Evolutionary conservation across 2,113 vertebrate genomes (phyloP).

Genomic region (Cololabis saira): DNA sequence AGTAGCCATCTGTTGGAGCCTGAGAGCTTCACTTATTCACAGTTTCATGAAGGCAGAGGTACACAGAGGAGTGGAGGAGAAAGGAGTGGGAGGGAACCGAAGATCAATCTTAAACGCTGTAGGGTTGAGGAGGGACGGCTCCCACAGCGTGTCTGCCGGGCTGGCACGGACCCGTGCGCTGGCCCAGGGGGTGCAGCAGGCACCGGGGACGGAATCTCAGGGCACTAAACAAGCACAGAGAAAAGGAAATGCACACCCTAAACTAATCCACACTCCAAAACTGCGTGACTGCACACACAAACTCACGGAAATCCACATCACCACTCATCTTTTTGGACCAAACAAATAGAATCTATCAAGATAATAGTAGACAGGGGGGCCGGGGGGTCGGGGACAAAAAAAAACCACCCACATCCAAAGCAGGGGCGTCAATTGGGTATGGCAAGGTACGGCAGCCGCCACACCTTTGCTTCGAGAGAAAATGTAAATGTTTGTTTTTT

Average conservation of each 20-base stretch:
- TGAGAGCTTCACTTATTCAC: conserved; percentile 79
- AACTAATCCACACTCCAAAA: conserved; percentile 41
- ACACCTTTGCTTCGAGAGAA: too few species aligned
- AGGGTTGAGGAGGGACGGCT: conserved; percentile 67
- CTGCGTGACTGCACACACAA: conserved; percentile 4
- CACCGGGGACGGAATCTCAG: conserved; percentile 41
- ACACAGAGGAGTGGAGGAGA: conserved; percentile 67
- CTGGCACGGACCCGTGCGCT: conserved; percentile 58
- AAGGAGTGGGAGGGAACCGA: conserved; percentile 78
- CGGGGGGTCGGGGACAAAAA: conserved; percentile 31
- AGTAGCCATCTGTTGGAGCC: conserved; percentile 80
- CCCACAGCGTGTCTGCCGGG: conserved; percentile 33
- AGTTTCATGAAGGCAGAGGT: conserved; percentile 76
- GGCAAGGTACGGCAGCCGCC: too few species aligned
- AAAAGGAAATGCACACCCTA: conserved; percentile 39
- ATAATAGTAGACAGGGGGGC: conserved; percentile 57
- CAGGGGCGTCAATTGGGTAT: too few species aligned
- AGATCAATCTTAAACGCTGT: conserved; percentile 77
- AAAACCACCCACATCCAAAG: neutral
- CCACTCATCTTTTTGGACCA: conserved; percentile 49
- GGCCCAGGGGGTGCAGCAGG: conserved; percentile 45
- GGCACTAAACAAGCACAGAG: conserved; percentile 37
- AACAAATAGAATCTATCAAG: conserved; percentile 61
- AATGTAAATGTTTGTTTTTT: too few species aligned
- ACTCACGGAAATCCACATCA: conserved; percentile 51